Conservation (phyloP, 2,888 invertebrate genomes). For the Dyspetes luteomarginatus region DNA sequence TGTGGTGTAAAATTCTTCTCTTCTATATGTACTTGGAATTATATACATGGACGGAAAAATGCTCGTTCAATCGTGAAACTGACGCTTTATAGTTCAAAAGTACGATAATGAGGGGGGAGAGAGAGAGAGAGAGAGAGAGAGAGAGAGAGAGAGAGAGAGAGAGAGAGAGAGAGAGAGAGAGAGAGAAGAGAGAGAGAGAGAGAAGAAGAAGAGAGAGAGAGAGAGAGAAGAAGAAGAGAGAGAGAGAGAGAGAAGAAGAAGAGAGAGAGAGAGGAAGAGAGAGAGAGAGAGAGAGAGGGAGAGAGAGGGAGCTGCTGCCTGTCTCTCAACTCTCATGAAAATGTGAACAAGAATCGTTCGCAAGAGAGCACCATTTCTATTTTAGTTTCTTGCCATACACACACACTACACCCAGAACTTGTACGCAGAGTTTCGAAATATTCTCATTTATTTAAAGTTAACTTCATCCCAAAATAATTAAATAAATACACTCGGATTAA, state of each 20-base stretch:
- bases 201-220: background rate
- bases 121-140: background rate
- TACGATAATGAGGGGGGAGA: background rate
- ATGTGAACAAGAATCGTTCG: slow-evolving; percentile 7
- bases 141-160: background rate
- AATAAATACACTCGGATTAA: background rate
- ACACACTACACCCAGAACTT: background rate
- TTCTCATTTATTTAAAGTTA: slow-evolving; percentile 23
- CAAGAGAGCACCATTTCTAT: slow-evolving; percentile 29
- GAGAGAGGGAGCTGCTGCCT: background rate
- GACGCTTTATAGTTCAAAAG: slow-evolving; percentile 2
- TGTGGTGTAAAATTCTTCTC: too few relatives aligned
- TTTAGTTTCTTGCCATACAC: slow-evolving; percentile 20
- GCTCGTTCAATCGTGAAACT: background rate
- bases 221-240: background rate
- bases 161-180: background rate
- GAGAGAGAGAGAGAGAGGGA: background rate
- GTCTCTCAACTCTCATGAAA: slow-evolving; percentile 19
- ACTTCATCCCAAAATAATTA: background rate
- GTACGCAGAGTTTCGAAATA: slow-evolving; percentile 12
- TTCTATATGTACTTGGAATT: background rate
- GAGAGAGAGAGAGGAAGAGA: background rate
- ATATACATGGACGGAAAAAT: slow-evolving; percentile 1
- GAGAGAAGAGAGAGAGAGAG: background rate
- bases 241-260: background rate